Evolutionary conservation across 2,113 vertebrate genomes (phyloP), one percentile per base, ranked within the genome.

Genomic region (Etia nguti): DNA sequence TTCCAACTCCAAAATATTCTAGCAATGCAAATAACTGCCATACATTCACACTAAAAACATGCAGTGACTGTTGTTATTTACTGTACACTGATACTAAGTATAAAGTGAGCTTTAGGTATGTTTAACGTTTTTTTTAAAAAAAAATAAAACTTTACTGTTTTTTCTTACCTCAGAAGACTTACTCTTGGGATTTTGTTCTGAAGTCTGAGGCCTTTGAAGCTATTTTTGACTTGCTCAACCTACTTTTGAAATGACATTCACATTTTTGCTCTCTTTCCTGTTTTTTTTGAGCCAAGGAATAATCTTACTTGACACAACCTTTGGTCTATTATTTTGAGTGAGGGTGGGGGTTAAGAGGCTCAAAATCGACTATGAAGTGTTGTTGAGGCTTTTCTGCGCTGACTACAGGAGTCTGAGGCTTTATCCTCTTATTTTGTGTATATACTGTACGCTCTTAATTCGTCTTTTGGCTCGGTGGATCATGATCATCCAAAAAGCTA

Each of bases 161-260:
- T 73, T 60, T 57, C 82, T 86, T 65, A 90, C 92, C 91, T 96
- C 90, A 87, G 86, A 93, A 89, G 85, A 54, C 90, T 85, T 75
- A 79, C 94, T 93, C 91, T 85, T 82, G 93, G 94, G 92, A 94
- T 91, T 95, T 88, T 89, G 80, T 89, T 93, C 91, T 94, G 86
- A 94, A 90, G 82, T 94, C 86, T 83, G 88, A 88, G 90, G 91
- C 88, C 92, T 95, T 95, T 95, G 93, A 93, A 94, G 95, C 92
- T 95, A 94, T 95, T 96, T 95, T 83, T 90, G 94, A 95, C 92
- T 94, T 77, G 56, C 77, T 89, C 93, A 96, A 91, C 93, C 95
- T 94, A 96, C 93, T 94, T 95, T 87, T 91, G 90, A 93, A 94
- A 95, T 93, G 88, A 93, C 93, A 90, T 92, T 92, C 93, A 85